Conservation (phyloP, 92 coral and sea anemone genomes). For the Pocillopora meandrina region DNA sequence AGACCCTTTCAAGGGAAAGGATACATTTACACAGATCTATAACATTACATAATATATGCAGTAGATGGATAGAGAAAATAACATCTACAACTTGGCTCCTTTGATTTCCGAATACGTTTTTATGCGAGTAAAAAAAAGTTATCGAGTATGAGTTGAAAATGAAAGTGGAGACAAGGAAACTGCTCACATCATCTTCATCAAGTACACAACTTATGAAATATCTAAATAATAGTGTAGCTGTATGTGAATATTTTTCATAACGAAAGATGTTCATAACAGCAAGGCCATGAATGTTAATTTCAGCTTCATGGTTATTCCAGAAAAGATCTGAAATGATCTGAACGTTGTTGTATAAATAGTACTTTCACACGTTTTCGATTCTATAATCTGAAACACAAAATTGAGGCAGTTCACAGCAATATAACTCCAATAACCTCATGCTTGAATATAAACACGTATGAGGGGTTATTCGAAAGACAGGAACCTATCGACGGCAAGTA, state of each 20-base stretch:
- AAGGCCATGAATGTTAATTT: neutral
- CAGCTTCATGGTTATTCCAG: neutral
- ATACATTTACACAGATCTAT: too few species aligned
- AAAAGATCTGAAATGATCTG: neutral
- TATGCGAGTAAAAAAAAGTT: neutral
- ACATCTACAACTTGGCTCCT: too few species aligned
- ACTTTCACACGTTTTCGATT: neutral
- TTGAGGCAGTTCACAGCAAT: neutral
- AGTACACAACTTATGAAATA: neutral
- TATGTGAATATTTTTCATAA: too few species aligned
- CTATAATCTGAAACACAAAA: neutral
- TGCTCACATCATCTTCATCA: neutral
- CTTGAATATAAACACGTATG: neutral
- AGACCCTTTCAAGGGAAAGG: too few species aligned
- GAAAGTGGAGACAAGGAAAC: neutral
- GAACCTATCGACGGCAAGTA: neutral
- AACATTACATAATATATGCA: too few species aligned
- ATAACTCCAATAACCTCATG: neutral
- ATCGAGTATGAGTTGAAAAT: neutral
- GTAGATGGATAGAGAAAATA: too few species aligned
- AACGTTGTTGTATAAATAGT: neutral
- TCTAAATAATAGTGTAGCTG: neutral
- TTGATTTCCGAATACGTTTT: too few species aligned
- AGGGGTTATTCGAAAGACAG: neutral
- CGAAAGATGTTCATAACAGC: neutral